Evolutionary conservation across 1,140 invertebrate genomes (phyloP).

Genomic region (Odontomachus brunneus): DNA sequence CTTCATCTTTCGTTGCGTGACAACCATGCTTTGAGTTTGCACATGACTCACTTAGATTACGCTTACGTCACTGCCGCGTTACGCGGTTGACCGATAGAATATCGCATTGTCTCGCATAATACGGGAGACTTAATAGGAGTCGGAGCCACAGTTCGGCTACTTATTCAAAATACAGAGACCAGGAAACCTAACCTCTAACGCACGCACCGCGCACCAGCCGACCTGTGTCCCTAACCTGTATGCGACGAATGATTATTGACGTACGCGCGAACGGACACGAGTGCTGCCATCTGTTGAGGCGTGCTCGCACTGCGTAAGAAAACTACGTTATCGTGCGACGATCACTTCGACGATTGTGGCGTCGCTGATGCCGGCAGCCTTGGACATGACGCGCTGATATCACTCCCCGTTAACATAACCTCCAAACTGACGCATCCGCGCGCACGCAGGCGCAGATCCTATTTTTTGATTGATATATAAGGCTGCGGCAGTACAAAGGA

Average conservation of each 20-base stretch:
- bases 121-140: neutral
- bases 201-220: neutral
- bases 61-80: conserved; percentile 48
- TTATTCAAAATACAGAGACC: conserved; percentile 29
- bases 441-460: conserved; percentile 75
- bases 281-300: too few species aligned
- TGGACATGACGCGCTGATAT: conserved; percentile 9
- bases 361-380: too few species aligned
- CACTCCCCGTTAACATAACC: conserved; percentile 62
- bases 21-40: conserved; percentile 76
- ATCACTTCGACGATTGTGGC: neutral
- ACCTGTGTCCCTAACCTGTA: neutral
- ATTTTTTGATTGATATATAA: conserved; percentile 82
- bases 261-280: neutral
- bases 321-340: neutral
- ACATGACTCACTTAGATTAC: conserved; percentile 66
- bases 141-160: conserved; percentile 28
- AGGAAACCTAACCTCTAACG: conserved; percentile 66
- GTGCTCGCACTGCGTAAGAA: too few species aligned
- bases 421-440: conserved; percentile 41
- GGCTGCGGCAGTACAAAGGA: conserved; percentile 79
- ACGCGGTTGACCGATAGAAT: conserved; percentile 12
- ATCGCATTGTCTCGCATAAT: neutral
- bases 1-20: conserved; percentile 82
- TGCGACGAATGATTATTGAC: neutral